Evolutionary conservation across 2,888 invertebrate genomes (phyloP).

Genomic region (Alloscopus bannaensis): DNA sequence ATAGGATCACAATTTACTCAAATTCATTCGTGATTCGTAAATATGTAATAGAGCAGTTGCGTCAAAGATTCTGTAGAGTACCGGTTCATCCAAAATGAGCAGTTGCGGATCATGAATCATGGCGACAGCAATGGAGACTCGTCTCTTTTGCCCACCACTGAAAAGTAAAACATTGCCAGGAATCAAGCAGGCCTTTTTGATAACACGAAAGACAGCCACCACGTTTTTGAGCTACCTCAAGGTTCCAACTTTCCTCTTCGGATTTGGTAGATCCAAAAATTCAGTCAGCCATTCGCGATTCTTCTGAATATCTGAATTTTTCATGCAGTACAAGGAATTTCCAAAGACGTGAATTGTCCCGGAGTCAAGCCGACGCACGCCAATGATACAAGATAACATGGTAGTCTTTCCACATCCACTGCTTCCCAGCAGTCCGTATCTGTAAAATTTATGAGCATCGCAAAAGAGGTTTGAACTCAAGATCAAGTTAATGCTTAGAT

Average conservation of each 20-base stretch:
- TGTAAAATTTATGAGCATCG: slow-evolving; percentile 75
- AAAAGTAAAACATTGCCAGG: no score
- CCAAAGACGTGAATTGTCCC: slow-evolving; percentile 94
- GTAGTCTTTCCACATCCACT: slow-evolving; percentile 95
- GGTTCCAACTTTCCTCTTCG: slow-evolving; percentile 43
- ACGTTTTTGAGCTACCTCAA: slow-evolving; percentile 32
- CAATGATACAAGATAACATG: slow-evolving; percentile 92
- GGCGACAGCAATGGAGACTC: slow-evolving; percentile 75
- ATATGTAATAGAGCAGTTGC: background rate
- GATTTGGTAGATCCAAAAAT: slow-evolving; percentile 59
- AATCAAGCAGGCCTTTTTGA: background rate
- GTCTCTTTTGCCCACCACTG: slow-evolving; percentile 76
- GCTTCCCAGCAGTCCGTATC: slow-evolving; percentile 94
- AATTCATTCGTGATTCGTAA: background rate
- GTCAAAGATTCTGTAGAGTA: background rate
- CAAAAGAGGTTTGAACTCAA: background rate
- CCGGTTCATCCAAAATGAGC: slow-evolving; percentile 80
- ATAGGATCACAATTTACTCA: background rate
- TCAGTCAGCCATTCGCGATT: slow-evolving; percentile 43
- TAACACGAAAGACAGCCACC: no score
- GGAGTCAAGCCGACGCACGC: slow-evolving; percentile 87
- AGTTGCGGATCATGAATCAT: slow-evolving; percentile 76
- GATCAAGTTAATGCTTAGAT: background rate
- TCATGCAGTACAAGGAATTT: slow-evolving; percentile 76
- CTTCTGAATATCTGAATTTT: slow-evolving; percentile 21